Evolutionary conservation across 2,113 vertebrate species (phyloP).

Genomic region (Melospiza georgiana): DNA sequence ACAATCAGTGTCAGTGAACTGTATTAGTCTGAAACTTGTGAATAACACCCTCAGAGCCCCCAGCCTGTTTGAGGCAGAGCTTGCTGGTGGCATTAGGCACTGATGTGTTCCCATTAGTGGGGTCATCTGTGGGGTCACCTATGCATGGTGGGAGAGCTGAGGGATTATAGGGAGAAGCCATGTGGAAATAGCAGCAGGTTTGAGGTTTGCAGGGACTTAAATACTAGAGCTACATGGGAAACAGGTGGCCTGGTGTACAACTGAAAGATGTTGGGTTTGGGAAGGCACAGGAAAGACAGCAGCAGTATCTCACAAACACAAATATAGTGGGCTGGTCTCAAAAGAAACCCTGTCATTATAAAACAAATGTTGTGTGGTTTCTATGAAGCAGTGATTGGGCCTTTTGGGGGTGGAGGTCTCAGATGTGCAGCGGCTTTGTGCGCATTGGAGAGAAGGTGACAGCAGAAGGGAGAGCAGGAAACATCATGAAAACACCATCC

Average conservation of each 20-base stretch:
- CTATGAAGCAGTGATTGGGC: not conserved
- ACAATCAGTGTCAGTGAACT: not conserved
- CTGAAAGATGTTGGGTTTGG: not conserved
- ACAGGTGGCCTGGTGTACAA: not conserved
- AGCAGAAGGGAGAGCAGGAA: not conserved
- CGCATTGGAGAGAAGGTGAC: not conserved
- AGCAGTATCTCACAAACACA: not conserved
- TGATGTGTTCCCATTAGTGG: not conserved
- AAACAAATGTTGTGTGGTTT: not conserved
- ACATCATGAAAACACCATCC: fast-evolving
- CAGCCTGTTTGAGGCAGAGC: not conserved
- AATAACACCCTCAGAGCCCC: not conserved
- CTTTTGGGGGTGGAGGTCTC: not conserved
- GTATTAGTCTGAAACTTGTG: not conserved
- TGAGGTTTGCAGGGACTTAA: not conserved
- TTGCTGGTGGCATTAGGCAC: not conserved
- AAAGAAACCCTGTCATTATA: not conserved
- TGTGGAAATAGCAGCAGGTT: not conserved
- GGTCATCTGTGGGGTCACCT: not conserved
- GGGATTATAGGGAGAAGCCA: not conserved
- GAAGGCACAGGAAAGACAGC: not conserved
- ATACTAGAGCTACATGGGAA: not conserved
- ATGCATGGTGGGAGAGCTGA: not conserved
- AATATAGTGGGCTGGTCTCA: fast-evolving
- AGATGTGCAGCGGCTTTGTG: not conserved